Evolutionary conservation across 1,140 invertebrate genomes (phyloP), one percentile per base, ranked within the genome.

Genomic region (Polypedilum pembai): DNA sequence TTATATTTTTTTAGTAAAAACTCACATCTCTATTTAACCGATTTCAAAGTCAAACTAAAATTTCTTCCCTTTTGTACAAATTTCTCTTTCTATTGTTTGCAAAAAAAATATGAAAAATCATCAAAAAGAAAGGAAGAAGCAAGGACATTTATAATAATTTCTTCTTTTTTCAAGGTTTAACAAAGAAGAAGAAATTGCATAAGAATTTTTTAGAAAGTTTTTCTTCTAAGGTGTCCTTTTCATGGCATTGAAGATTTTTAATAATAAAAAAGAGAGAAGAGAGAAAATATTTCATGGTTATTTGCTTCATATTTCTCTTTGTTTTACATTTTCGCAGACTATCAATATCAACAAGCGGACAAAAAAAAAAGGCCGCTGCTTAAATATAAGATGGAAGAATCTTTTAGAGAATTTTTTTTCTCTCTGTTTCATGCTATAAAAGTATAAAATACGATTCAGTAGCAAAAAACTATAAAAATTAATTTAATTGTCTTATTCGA

Each of bases 151-250:
- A 5, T 33, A 33, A 33, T 33, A 56, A 56, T 56, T 56, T n/a
- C n/a, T n/a, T n/a, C n/a, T n/a, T n/a, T n/a, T n/a, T 56, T 56
- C 45, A 56, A 56, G 45, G 45, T n/a, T 56, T 56, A 56, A 33
- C 2, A 33, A 33, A 33, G n/a, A n/a, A n/a, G n/a, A n/a, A n/a
- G 15, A 56, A 56, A 56, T 56, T 56, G 45, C 45, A 56, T 56
- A 56, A 56, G 45, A 56, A 56, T 33, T 33, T 33, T 33, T 33
- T 12, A 56, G 45, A 56, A 56, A 56, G 45, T 56, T 56, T n/a
- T n/a, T 56, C 45, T 15, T 56, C 15, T 45, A n/a, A 12, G 45
- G 45, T 56, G 45, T 56, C 45, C 3, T 45, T 12, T 45, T 45
- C 15, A n/a, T 56, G 7, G 45, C 41, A 8, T 45, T 45, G 41